These are phyloP conservation scores for Drosophila sucinea DNA, from an alignment of 1,140 invertebrate genomes.

Conservation along the genomic window DNA sequence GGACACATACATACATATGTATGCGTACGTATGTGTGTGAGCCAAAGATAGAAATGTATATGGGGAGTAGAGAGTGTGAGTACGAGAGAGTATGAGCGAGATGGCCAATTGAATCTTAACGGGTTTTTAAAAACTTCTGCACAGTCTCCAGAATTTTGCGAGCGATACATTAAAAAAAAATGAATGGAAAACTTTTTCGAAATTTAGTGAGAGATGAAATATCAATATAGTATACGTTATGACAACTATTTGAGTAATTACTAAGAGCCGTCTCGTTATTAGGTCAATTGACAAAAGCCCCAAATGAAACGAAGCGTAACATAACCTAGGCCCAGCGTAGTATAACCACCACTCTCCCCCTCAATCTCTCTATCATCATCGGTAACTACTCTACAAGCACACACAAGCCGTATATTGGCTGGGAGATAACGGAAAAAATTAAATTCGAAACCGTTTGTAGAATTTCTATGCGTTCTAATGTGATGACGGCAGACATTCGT, in stretches of 20 bases:
- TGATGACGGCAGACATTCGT: conserved; percentile 63
- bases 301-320: conserved; percentile 51
- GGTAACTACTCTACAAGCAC: conserved; percentile 20
- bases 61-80: conserved; percentile 20
- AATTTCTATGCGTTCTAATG: conserved; percentile 39
- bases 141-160: not conserved
- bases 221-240: conserved; percentile 14
- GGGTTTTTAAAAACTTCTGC: not conserved
- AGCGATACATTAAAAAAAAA: not conserved
- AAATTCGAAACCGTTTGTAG: conserved; percentile 58
- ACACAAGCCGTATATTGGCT: not conserved
- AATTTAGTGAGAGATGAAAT: not conserved
- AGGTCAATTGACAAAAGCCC: conserved; percentile 68
- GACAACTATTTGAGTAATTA: conserved; percentile 12
- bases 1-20: not conserved
- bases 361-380: not conserved
- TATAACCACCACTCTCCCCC: conserved; percentile 9
- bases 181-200: not conserved
- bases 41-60: conserved; percentile 51
- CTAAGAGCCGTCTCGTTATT: conserved; percentile 52
- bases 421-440: conserved; percentile 55
- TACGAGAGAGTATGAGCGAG: conserved; percentile 9
- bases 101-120: conserved; percentile 8
- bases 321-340: conserved; percentile 20
- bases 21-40: conserved; percentile 15